These are phyloP conservation scores for Pterophyllum scalare DNA, from an alignment of 2,113 vertebrate genomes.

Conservation along the genomic window DNA sequence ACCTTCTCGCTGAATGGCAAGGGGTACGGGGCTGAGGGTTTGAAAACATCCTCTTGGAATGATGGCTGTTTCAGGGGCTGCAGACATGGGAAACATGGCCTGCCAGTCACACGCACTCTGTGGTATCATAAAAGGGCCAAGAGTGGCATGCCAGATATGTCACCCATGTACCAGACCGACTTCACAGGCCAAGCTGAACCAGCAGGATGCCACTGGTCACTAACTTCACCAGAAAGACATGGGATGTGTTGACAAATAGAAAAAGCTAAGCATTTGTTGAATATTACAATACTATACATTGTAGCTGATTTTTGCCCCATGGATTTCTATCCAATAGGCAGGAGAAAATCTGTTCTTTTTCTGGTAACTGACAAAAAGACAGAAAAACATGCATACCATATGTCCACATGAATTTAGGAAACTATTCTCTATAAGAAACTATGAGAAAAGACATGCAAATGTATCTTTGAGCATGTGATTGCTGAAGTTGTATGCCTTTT, in stretches of 20 bases:
- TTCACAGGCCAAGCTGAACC: constrained; percentile 70
- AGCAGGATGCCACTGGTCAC: constrained; percentile 66
- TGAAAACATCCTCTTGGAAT: constrained; percentile 84
- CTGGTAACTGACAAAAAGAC: neutral
- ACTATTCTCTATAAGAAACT: neutral
- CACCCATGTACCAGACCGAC: constrained; percentile 78
- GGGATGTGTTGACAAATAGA: constrained; percentile 72
- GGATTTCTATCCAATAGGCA: constrained; percentile 25
- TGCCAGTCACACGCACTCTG: constrained; percentile 77
- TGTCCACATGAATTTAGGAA: neutral
- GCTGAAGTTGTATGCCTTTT: neutral
- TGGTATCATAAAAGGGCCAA: constrained; percentile 76
- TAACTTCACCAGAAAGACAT: constrained; percentile 78
- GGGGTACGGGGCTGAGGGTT: constrained; percentile 70
- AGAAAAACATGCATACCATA: neutral
- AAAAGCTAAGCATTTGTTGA: neutral
- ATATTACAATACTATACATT: neutral
- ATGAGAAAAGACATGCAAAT: neutral
- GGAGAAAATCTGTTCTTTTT: constrained; percentile 35
- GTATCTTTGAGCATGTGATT: neutral
- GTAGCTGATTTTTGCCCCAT: constrained; percentile 23
- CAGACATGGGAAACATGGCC: constrained; percentile 80
- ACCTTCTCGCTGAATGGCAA: constrained; percentile 74
- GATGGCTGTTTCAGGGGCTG: constrained; percentile 79
- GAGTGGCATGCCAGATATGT: constrained; percentile 79